These are phyloP conservation scores for Macrobrachium nipponense DNA, from an alignment of 1,140 invertebrate genomes.

Conservation along the genomic window DNA sequence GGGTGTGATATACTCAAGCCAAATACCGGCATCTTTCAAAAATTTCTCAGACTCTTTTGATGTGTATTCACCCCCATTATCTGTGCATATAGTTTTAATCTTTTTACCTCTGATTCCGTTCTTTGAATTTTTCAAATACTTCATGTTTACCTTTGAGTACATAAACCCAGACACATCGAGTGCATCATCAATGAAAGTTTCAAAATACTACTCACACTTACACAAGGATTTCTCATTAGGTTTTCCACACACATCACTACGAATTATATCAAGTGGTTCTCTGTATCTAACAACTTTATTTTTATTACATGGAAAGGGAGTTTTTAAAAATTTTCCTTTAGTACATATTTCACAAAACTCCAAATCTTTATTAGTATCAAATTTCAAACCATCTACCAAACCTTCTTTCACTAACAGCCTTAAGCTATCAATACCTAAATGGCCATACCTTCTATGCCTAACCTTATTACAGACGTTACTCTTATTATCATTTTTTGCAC, in stretches of 20 bases:
- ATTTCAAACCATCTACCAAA: too few relatives aligned
- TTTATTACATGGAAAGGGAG: slow-evolving; percentile 28
- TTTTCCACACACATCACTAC: slow-evolving; percentile 51
- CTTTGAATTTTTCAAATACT: slow-evolving; percentile 14
- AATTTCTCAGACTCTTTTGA: slow-evolving; percentile 45
- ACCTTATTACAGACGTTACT: background rate
- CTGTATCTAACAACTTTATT: background rate
- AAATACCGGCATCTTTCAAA: slow-evolving; percentile 59
- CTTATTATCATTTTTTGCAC: slow-evolving; percentile 16
- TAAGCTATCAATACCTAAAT: slow-evolving; percentile 16
- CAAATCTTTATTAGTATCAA: too few relatives aligned
- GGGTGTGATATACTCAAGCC: slow-evolving; percentile 60
- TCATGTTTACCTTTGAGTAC: slow-evolving; percentile 35
- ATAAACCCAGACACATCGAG: slow-evolving; percentile 40
- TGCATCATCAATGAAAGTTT: slow-evolving; percentile 51
- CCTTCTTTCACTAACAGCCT: too few relatives aligned
- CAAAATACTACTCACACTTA: slow-evolving; percentile 38
- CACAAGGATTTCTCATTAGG: slow-evolving; percentile 32
- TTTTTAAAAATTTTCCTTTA: background rate
- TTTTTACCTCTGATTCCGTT: slow-evolving; percentile 20
- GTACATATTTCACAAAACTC: too few relatives aligned
- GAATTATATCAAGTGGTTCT: slow-evolving; percentile 42
- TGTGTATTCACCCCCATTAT: slow-evolving; percentile 27
- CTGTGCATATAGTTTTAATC: slow-evolving; percentile 13
- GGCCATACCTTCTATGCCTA: slow-evolving; percentile 25